Base-by-base conservation (phyloP, 2,113 vertebrate genomes). In the Anhinga anhinga region DNA sequence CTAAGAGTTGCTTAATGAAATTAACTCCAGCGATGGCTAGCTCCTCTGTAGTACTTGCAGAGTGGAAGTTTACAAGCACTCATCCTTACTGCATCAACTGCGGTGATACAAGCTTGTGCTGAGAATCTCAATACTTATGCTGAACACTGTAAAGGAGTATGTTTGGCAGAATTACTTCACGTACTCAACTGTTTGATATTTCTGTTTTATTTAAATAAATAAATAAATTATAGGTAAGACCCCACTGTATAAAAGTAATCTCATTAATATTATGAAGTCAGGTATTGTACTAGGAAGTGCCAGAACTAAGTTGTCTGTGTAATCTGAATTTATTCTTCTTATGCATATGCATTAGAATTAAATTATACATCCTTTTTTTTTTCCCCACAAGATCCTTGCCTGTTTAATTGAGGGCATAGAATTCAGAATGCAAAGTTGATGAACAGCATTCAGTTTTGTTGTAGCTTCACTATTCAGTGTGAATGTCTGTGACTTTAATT, bases 351-450 rank as follows among this genome's bases (percentile, higher is more conserved):
- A 34, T 52, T 93, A 30, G 42, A 77, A 93, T 71, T 11, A 70
- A 34, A 67, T 26, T 0, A 42, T 62, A 9, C 17, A 23, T 81
- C 0, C 3, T 40, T 25, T 21, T 30, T 34, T 20, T 21, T 40
- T n/a, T 4, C 8, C 8, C 15, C 4, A 1, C 29, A 38, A 79
- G 9, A 63, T 56, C 12, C 42, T 69, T 86, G 19, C 23, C 38
- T 82, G 2, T 91, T 79, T 90, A 80, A 40, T 7, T 56, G 34
- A 47, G 30, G 15, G 21, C 9, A 12, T 34, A 72, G 44, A 82
- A 82, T 94, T 91, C 61, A 55, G 65, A 55, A 78, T 67, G 38
- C 20, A n/a, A 38, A 76, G 21, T 4, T 65, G 55, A 63, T 65
- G 30, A 91, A 30, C 13, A 65, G 27, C n/a, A 90, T 50, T 83